Evolutionary conservation across 1,140 invertebrate genomes (phyloP).

Genomic region (Camponotus pennsylvanicus): DNA sequence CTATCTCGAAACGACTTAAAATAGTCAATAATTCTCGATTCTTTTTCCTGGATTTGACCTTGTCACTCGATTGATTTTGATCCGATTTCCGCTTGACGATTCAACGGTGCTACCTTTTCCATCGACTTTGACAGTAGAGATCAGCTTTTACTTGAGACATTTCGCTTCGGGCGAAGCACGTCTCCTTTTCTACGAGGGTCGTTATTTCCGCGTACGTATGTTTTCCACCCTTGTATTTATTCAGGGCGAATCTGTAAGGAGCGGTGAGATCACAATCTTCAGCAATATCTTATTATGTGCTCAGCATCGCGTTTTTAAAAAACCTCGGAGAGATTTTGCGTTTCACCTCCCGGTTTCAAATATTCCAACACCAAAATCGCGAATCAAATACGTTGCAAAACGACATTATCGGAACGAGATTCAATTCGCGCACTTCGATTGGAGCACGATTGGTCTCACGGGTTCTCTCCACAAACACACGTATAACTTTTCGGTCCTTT

Average conservation of each 20-base stretch:
- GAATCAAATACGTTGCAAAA: constrained; percentile 9
- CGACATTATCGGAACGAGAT: constrained; percentile 19
- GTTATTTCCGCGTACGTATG: constrained; percentile 22
- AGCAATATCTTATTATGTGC: background rate
- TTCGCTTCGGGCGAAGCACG: constrained; percentile 26
- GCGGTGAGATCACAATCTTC: constrained; percentile 6
- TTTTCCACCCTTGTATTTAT: background rate
- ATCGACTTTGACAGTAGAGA: constrained; percentile 47
- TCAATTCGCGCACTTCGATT: constrained; percentile 46
- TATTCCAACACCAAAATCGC: background rate
- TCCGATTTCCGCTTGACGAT: constrained; percentile 39
- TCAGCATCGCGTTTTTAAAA: constrained; percentile 19
- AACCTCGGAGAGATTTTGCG: background rate
- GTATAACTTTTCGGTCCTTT: constrained; percentile 18
- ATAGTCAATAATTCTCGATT: constrained; percentile 6
- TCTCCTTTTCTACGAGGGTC: constrained; percentile 1
- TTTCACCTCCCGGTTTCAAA: background rate
- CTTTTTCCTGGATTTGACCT: constrained; percentile 1
- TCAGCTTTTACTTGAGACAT: constrained; percentile 45
- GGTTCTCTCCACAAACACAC: constrained; percentile 8
- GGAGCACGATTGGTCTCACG: constrained; percentile 33
- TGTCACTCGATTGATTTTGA: constrained; percentile 41
- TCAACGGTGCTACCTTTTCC: constrained; percentile 69
- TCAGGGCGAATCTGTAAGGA: background rate
- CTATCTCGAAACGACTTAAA: background rate